phyloP scores from a whole-genome alignment of 2,888 invertebrate genomes.

The Lagria hirta region DNA sequence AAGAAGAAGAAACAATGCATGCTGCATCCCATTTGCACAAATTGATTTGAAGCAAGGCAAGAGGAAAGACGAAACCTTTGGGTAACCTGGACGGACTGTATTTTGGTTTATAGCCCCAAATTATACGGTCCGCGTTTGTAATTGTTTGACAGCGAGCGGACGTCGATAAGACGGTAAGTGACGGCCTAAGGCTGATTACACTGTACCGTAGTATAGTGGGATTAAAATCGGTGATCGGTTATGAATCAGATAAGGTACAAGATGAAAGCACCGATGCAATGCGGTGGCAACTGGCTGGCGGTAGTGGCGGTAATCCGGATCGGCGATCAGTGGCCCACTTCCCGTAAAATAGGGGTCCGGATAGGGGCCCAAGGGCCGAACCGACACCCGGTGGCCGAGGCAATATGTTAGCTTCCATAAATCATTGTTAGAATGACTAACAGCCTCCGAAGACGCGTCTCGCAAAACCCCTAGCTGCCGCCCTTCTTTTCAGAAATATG shows the following conservation, averaged over 20 bases:
- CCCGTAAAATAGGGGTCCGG: conserved; percentile 30
- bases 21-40: conserved; percentile 24
- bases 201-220: conserved; percentile 6
- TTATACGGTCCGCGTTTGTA: conserved; percentile 52
- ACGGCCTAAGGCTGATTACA: conserved; percentile 27
- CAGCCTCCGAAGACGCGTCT: conserved; percentile 53
- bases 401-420: conserved; percentile 59
- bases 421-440: conserved; percentile 59
- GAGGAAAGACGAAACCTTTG: conserved; percentile 24
- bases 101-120: conserved; percentile 54
- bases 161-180: conserved; percentile 25
- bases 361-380: conserved; percentile 40
- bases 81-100: conserved; percentile 42
- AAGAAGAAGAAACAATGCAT: conserved; percentile 16
- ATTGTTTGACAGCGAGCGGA: conserved; percentile 47
- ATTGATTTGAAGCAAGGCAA: no score
- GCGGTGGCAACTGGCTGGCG: conserved; percentile 23
- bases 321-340: conserved; percentile 24
- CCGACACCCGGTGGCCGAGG: conserved; percentile 47
- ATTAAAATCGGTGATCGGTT: conserved; percentile 3
- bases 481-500: conserved; percentile 55
- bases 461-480: conserved; percentile 43
- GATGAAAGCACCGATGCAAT: conserved; percentile 6
- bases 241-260: conserved; percentile 14
- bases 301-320: conserved; percentile 24